Conservation (phyloP, 2,888 invertebrate genomes). For the Caenorhabditis imperialis region DNA sequence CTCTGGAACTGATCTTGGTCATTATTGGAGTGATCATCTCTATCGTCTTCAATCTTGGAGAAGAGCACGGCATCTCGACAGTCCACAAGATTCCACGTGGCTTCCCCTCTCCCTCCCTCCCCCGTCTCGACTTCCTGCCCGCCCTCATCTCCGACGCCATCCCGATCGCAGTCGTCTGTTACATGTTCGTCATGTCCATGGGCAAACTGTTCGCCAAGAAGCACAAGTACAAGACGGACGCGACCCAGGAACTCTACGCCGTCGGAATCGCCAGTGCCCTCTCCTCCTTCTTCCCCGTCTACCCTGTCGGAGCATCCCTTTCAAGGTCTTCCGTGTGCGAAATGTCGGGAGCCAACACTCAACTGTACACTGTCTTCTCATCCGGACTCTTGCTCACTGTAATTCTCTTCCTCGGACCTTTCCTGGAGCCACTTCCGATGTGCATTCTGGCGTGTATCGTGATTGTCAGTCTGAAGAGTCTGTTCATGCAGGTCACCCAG, state of each 20-base stretch:
- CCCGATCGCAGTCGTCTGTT: constrained; percentile 80
- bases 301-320: constrained; percentile 80
- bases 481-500: constrained; percentile 84
- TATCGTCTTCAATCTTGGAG: constrained; percentile 76
- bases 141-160: constrained; percentile 81
- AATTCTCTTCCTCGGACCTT: constrained; percentile 89
- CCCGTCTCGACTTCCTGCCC: constrained; percentile 70
- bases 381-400: constrained; percentile 86
- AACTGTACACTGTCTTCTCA: constrained; percentile 86
- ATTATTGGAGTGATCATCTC: constrained; percentile 79
- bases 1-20: constrained; percentile 76
- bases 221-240: constrained; percentile 80
- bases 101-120: constrained; percentile 76
- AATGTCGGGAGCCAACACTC: constrained; percentile 88
- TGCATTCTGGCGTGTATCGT: constrained; percentile 80
- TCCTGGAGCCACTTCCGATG: constrained; percentile 88
- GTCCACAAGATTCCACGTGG: constrained; percentile 80
- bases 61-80: constrained; percentile 78
- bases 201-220: constrained; percentile 81
- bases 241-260: constrained; percentile 79
- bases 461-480: constrained; percentile 79
- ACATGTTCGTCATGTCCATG: constrained; percentile 81
- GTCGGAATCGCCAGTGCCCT: constrained; percentile 82
- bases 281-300: constrained; percentile 82
- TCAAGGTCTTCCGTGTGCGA: constrained; percentile 85